Evolutionary conservation across 2,113 vertebrate species (phyloP), one percentile per base, ranked within the genome.

Genomic region (Pluvianellus socialis): DNA sequence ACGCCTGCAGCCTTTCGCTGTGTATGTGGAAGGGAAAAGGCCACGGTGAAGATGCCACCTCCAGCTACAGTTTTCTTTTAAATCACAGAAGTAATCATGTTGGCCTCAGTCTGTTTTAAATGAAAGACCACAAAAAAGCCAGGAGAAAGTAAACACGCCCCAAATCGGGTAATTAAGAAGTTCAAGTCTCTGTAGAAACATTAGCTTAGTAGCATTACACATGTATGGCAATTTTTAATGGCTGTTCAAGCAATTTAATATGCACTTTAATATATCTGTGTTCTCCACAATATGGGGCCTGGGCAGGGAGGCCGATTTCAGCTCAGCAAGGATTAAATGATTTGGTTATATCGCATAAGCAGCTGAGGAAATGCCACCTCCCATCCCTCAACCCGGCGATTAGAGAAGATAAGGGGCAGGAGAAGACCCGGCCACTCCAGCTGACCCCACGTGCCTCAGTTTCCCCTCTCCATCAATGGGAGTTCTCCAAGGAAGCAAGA

Each of bases 271-370:
- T 92, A 63, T 19, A 45, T 71, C 75, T 5, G 12, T 22, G 71
- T 42, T 58, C 91, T 93, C 42, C 50, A 24, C 71, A 27, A 33
- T 10, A 9, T 2, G 2, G 75, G 50, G 30, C 59, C 50, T 3
- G 59, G 86, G 90, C 61, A 38, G 86, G 68, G 86, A 88, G 92
- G 80, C 72, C 65, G 86, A 50, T 88, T 63, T 88, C 21, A 18
- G 79, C 95, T 95, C 95, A 96, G 92, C 55, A 27, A 93, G 96
- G 96, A 96, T 96, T 92, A 93, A 94, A 83, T 21, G 55, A 73
- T 92, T 70, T 77, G 76, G 40, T 84, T 95, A 12, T 49, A 63
- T 67, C 56, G 2, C 90, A 74, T 71, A 67, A 92, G 89, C 79
- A 83, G 82, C 55, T 77, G 76, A 88, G 65, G 79, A 81, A 86